phyloP scores from a whole-genome alignment of 2,888 invertebrate species.

The Lasioglossum villosulum region DNA sequence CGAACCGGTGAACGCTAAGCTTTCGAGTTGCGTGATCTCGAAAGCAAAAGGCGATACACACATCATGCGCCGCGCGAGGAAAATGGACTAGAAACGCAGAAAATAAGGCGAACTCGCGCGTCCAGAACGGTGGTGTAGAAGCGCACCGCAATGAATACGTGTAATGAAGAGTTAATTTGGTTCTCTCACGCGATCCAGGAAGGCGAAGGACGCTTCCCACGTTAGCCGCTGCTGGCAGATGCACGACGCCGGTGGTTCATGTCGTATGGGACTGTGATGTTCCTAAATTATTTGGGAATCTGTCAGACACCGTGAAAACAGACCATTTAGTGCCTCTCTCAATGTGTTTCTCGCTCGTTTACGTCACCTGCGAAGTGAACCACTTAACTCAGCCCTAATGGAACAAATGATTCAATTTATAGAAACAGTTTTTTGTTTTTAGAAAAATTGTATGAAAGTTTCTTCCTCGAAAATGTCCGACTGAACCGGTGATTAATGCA shows the following conservation, averaged over 20 bases:
- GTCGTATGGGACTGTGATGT: constrained; percentile 22
- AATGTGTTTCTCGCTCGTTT: background rate
- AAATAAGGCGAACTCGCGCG: constrained; percentile 43
- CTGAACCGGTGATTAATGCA: background rate
- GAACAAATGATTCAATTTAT: background rate
- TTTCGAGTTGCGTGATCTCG: constrained; percentile 57
- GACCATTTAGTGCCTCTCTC: background rate
- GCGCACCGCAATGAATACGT: constrained; percentile 32
- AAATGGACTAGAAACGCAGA: constrained; percentile 41
- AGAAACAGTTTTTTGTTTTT: background rate
- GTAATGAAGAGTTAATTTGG: constrained; percentile 72
- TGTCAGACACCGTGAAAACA: constrained; percentile 24
- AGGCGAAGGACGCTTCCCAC: constrained; percentile 77
- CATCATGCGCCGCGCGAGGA: background rate
- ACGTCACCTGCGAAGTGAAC: background rate
- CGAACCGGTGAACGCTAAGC: constrained; percentile 33
- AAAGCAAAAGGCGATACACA: constrained; percentile 60
- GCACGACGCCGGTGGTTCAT: constrained; percentile 46
- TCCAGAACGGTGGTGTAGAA: constrained; percentile 43
- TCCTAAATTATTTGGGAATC: constrained; percentile 19
- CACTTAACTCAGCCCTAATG: background rate
- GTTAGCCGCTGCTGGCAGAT: constrained; percentile 70
- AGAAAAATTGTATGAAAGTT: background rate
- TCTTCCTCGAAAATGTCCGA: background rate
- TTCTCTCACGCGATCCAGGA: constrained; percentile 74